Evolutionary conservation across 1,140 invertebrate genomes (phyloP), one percentile per base, ranked within the genome.

Genomic region (Phthorimaea operculella): DNA sequence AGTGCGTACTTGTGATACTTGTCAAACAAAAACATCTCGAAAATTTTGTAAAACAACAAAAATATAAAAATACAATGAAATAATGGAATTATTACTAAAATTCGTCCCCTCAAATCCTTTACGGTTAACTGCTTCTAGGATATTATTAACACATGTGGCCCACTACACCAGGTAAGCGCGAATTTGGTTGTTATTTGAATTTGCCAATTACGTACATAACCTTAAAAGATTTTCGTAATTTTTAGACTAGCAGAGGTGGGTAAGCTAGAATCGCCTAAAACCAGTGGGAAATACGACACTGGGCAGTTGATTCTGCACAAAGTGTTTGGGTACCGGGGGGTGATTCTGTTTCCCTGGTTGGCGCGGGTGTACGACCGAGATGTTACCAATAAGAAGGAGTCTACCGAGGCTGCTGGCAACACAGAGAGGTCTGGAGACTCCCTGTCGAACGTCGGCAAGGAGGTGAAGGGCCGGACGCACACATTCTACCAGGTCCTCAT

Each of bases 401-500:
- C 58, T 55, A 54, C 72, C 17, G 72, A 81, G 52, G 55, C 79
- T 21, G 61, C 76, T 55, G 53, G 57, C 54, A 57, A 66, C 53
- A 34, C 60, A 48, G 73, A 86, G 39, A 54, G 70, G 48, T 62
- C 78, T 55, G 72, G 80, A 51, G 83, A 87, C 63, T 70, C 73
- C 42, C 57, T 82, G 15, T 82, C 82, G 21, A 85, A 89, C 60
- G 92, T 92, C 44, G 91, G 92, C 10, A 94, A 94, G 79, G 95
- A 97, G 87, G 94, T 97, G 0, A 95, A 96, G 85, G 94, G 95
- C 45, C 89, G 90, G 73, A 94, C 93, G 12, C 95, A 97, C 67
- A 94, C 94, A n/a, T 98, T 97, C 80, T 98, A 98, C 84, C 96
- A 98, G 89, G 96, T 98, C 15, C 87, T 99, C 6, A 98, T 99